These are phyloP conservation scores for Hydropsyche tenuis DNA, from an alignment of 1,140 invertebrate species.

Conservation along the genomic window DNA sequence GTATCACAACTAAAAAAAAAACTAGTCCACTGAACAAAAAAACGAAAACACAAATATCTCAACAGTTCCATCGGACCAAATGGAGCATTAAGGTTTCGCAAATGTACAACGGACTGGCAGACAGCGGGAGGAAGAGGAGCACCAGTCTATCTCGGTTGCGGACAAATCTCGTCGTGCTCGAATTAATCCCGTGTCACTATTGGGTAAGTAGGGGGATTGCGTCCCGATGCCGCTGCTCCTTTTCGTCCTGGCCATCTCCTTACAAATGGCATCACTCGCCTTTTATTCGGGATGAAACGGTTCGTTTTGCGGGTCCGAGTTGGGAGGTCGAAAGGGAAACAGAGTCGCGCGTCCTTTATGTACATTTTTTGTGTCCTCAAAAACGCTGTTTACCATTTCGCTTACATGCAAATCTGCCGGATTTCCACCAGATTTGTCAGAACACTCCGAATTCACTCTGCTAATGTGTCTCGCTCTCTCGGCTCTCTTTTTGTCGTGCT, in stretches of 20 bases:
- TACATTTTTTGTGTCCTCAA: too few relatives aligned
- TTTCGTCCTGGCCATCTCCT: background rate
- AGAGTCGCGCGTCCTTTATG: too few relatives aligned
- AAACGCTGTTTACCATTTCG: slow-evolving; percentile 20
- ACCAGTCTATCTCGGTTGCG: background rate
- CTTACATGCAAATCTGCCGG: slow-evolving; percentile 28
- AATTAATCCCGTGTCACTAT: slow-evolving; percentile 24
- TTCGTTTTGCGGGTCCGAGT: background rate
- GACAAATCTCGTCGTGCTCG: slow-evolving; percentile 19
- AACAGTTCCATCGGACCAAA: background rate
- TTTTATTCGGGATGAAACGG: slow-evolving; percentile 10
- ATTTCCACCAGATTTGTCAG: slow-evolving; percentile 25
- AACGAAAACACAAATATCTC: too few relatives aligned
- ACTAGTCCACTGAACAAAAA: too few relatives aligned
- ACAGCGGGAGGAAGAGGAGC: too few relatives aligned
- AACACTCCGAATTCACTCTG: slow-evolving; percentile 16
- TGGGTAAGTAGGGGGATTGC: slow-evolving; percentile 2
- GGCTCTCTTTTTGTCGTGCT: too few relatives aligned
- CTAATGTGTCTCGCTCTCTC: background rate
- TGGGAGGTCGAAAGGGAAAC: too few relatives aligned
- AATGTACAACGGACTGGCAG: background rate
- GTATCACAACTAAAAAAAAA: too few relatives aligned
- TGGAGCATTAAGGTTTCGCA: background rate
- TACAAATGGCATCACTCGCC: background rate
- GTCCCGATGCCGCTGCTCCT: too few relatives aligned